Evolutionary conservation across 2,888 invertebrate species (phyloP).

Genomic region (Limenitis camilla): DNA sequence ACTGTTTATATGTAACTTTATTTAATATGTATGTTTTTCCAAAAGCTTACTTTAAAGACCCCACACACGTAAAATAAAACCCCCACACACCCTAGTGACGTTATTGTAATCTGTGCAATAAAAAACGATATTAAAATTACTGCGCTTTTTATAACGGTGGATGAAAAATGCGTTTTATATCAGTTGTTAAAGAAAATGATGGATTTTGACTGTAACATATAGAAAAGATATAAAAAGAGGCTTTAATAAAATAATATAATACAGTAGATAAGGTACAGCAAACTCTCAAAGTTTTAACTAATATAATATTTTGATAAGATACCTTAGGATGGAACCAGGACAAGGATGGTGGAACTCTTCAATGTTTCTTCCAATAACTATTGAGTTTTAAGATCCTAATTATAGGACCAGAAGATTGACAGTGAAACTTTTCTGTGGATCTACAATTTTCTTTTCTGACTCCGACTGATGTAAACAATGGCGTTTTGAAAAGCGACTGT

Average conservation of each 20-base stretch:
- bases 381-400: no score
- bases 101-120: slow-evolving; percentile 70
- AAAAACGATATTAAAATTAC: slow-evolving; percentile 66
- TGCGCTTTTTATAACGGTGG: slow-evolving; percentile 60
- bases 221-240: slow-evolving; percentile 2
- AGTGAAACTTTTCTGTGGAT: no score
- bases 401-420: no score
- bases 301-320: no score
- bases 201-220: slow-evolving; percentile 38
- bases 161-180: slow-evolving; percentile 68
- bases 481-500: no score
- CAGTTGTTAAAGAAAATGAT: slow-evolving; percentile 67
- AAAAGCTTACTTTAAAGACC: slow-evolving; percentile 11
- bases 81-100: slow-evolving; percentile 34
- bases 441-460: no score
- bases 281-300: no score
- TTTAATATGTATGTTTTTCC: not conserved
- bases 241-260: slow-evolving; percentile 30
- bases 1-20: not conserved
- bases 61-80: slow-evolving; percentile 28
- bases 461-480: no score
- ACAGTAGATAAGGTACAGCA: no score
- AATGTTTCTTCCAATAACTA: no score
- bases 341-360: no score
- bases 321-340: no score